Base-by-base conservation (phyloP, 30 jellyfish, hydroid and myxozoan species). In the Cassiopea andromeda region DNA sequence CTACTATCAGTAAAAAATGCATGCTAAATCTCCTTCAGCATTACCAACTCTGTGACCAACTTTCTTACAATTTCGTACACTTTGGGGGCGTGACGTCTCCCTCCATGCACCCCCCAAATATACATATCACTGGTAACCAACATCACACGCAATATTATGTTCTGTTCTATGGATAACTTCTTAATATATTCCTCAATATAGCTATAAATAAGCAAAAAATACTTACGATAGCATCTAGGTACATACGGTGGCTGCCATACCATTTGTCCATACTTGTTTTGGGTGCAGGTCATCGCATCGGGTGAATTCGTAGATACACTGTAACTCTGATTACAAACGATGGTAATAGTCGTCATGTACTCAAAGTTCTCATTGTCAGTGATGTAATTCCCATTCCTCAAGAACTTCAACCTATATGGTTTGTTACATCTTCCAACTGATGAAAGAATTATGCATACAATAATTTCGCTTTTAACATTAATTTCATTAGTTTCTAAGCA, bases 241-340 rank as follows among this genome's bases (percentile, higher is more conserved):
- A 58, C 75, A 16, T 58, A 17, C 3, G 92, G 60, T 74, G 97
- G 97, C 50, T 46, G 13, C 97, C 97, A 89, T 18, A 70, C 79
- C 79, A 70, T 70, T 44, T 15, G 48, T 61, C 71, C 86, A 9
- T 73, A 54, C n/a, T 44, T 48, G 19, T 18, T 44, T 19, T 70
- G 79, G 1, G 27, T 38, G 73, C 97, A 89, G 0, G 97, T 89
- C 89, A 89, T 89, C 14, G 92, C 73, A 81, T 89, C 97, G n/a
- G 79, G 79, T 18, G 79, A 70, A 69, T 48, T 38, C 15, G 60
- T 13, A 17, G 73, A n/a, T 69, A 60, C 14, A 19, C 48, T 57
- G 27, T 80, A 89, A 8, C 85, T 80, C 61, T 89, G 89, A 64
- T 80, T 81, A 70, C 97, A 89, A 45, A 10, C 61, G 58, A 89